These are phyloP conservation scores for Phasia obesa DNA, from an alignment of 2,888 invertebrate species.

Conservation along the genomic window DNA sequence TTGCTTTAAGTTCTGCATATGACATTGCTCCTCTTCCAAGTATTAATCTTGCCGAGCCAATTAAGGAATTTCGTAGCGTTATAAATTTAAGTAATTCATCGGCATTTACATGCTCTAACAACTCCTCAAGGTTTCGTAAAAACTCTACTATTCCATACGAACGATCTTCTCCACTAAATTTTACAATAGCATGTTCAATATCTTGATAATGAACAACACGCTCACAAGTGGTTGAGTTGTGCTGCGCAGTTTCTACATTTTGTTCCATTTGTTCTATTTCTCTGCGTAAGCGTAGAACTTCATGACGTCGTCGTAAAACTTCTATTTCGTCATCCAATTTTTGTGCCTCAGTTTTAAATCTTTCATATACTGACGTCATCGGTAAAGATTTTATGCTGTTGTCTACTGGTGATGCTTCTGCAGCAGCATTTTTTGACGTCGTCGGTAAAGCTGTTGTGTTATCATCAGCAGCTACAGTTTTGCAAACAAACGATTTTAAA, in stretches of 20 bases:
- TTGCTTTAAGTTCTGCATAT: conserved; percentile 50
- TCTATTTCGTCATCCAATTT: conserved; percentile 22
- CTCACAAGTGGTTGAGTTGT: background rate
- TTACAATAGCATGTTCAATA: conserved; percentile 63
- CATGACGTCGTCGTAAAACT: conserved; percentile 13
- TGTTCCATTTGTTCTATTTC: conserved; percentile 24
- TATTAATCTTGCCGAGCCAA: conserved; percentile 47
- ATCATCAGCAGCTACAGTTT: too few relatives aligned
- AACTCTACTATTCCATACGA: conserved; percentile 55
- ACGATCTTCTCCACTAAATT: conserved; percentile 67
- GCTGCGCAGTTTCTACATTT: too few relatives aligned
- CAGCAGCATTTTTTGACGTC: background rate
- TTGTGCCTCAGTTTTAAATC: conserved; percentile 3
- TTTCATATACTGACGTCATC: too few relatives aligned
- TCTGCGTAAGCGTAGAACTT: conserved; percentile 12
- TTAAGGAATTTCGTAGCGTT: conserved; percentile 60
- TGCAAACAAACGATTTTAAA: too few relatives aligned
- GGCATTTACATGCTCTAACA: conserved; percentile 59
- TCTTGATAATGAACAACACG: conserved; percentile 59
- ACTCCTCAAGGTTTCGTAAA: conserved; percentile 53
- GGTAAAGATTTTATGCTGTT: too few relatives aligned
- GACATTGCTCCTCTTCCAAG: conserved; percentile 59
- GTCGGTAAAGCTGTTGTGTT: too few relatives aligned
- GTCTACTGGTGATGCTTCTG: too few relatives aligned
- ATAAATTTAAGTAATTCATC: conserved; percentile 60